These are phyloP conservation scores for Anhinga anhinga DNA, from an alignment of 2,113 vertebrate species.

Conservation along the genomic window DNA sequence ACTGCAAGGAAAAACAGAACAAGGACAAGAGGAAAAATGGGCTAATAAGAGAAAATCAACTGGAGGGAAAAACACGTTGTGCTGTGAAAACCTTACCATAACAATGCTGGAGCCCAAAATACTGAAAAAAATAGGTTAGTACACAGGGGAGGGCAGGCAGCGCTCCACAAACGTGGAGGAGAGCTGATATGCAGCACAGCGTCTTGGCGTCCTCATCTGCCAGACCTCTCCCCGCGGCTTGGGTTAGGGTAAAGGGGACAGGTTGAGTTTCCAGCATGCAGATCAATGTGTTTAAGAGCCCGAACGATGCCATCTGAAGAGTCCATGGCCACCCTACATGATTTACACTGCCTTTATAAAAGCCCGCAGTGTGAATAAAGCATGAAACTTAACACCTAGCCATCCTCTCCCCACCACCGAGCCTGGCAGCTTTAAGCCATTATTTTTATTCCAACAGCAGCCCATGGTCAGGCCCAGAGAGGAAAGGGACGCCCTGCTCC, in stretches of 20 bases:
- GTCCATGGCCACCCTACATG: not conserved
- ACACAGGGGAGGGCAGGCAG: not conserved
- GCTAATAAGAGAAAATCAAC: constrained; percentile 26
- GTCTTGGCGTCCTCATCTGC: not conserved
- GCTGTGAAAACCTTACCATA: not conserved
- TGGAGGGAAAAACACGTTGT: not conserved
- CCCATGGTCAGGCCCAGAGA: not conserved
- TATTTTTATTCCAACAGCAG: not conserved
- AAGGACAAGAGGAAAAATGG: constrained; percentile 39
- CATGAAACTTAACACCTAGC: not conserved
- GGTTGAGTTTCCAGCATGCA: not conserved
- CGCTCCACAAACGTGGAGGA: fast-evolving
- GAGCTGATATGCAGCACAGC: not conserved
- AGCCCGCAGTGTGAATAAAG: not conserved
- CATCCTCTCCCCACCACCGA: not conserved
- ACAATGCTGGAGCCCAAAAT: not conserved
- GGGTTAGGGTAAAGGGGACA: not conserved
- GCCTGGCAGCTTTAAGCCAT: not conserved
- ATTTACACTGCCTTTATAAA: not conserved
- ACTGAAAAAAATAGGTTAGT: not conserved
- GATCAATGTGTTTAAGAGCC: not conserved
- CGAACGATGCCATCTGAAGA: not conserved
- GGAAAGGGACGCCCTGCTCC: not conserved
- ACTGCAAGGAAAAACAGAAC: constrained; percentile 37
- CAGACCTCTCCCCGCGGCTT: not conserved